A percentile compares a stretch with the other conserved stretches of the same genome.
Evolutionary conservation across 2,888 invertebrate species (phyloP).

Genomic region (Epiblema foenella): DNA sequence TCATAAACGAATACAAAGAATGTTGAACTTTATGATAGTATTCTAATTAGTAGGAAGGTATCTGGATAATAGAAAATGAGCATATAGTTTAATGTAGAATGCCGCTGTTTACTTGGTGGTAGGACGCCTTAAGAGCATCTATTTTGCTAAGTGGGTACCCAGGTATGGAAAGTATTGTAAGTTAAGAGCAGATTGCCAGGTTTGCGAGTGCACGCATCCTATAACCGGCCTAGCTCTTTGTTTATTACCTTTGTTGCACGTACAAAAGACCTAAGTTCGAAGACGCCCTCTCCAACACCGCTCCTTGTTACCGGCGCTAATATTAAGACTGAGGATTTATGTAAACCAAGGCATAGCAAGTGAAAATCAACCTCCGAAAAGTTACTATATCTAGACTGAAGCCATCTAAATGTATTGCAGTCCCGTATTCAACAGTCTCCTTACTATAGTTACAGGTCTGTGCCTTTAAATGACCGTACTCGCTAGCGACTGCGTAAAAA

Average conservation of each 20-base stretch:
- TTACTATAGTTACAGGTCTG: no score
- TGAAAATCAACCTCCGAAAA: neutral
- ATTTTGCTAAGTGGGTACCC: neutral
- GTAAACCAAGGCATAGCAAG: neutral
- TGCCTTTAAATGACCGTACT: no score
- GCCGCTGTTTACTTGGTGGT: neutral
- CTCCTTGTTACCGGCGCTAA: neutral
- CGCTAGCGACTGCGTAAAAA: no score
- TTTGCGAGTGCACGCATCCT: neutral
- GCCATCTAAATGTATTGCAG: neutral
- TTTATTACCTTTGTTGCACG: neutral
- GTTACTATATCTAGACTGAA: neutral
- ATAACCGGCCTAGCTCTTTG: neutral
- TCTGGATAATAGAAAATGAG: neutral
- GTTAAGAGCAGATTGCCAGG: neutral
- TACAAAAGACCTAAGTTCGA: neutral
- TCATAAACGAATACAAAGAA: constrained; percentile 15
- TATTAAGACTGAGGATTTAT: no score
- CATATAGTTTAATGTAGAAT: neutral
- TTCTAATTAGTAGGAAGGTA: constrained; percentile 15
- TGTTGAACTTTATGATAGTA: neutral
- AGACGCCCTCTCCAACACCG: no score
- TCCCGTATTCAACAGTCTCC: constrained; percentile 3
- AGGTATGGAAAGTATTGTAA: neutral
- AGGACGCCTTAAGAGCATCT: neutral